A percentile compares a stretch with the other conserved stretches of the same genome.
These are phyloP conservation scores for Macrophya alboannulata DNA, from an alignment of 2,888 invertebrate genomes.

Conservation along the genomic window DNA sequence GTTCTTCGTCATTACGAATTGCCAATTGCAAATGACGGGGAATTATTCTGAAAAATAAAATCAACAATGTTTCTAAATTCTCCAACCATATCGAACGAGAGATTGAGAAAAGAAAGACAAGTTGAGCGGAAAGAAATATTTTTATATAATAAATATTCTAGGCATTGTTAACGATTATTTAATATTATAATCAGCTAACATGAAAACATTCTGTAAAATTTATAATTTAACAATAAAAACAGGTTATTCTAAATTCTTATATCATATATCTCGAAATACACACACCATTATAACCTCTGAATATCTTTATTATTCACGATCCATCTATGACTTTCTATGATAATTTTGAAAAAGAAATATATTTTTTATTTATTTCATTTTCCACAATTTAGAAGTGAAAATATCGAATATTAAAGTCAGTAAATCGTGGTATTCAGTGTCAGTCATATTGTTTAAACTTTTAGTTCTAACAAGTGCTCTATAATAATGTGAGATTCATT, in stretches of 20 bases:
- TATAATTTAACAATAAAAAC: background rate
- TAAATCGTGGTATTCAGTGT: background rate
- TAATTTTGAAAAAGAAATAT: too few relatives aligned
- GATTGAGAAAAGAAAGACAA: background rate
- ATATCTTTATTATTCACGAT: background rate
- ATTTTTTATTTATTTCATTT: background rate
- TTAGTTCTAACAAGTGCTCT: background rate
- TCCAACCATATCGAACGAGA: background rate
- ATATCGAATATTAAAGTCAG: background rate
- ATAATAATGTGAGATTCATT: background rate
- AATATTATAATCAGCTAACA: too few relatives aligned
- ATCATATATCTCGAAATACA: background rate
- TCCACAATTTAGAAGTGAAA: background rate
- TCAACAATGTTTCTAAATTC: background rate
- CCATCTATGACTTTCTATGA: too few relatives aligned
- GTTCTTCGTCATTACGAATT: slow-evolving; percentile 91
- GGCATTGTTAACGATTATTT: too few relatives aligned
- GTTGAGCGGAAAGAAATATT: too few relatives aligned
- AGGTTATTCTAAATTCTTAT: background rate
- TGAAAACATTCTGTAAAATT: too few relatives aligned
- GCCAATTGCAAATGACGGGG: slow-evolving; percentile 91
- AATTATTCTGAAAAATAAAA: slow-evolving; percentile 82
- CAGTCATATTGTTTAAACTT: background rate
- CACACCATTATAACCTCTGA: background rate
- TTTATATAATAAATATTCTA: too few relatives aligned